A percentile compares a stretch with the other conserved stretches of the same genome.
phyloP scores from a whole-genome alignment of 2,888 invertebrate species.

The Tachina grossa region DNA sequence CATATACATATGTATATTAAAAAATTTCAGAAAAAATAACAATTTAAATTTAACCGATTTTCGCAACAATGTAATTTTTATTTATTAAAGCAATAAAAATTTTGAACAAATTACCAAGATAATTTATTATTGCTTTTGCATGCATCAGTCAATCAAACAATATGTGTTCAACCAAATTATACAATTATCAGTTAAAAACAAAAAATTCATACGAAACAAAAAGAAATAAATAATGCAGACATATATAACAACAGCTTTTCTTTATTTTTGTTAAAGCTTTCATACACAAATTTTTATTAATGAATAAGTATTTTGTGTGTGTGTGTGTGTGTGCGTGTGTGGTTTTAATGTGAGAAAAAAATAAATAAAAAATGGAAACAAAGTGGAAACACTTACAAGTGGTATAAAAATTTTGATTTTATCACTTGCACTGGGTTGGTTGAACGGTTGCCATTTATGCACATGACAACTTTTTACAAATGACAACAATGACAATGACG shows the following conservation, averaged over 20 bases:
- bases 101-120: not conserved
- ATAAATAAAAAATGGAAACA: not conserved
- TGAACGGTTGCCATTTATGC: slow-evolving; percentile 43
- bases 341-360: not conserved
- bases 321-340: not conserved
- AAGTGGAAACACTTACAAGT: slow-evolving; percentile 54
- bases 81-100: not conserved
- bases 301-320: too few species aligned
- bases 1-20: not conserved
- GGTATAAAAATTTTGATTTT: slow-evolving; percentile 55
- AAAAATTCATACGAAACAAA: slow-evolving; percentile 8
- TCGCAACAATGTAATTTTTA: not conserved
- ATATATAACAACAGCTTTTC: not conserved
- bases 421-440: slow-evolving; percentile 42
- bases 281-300: too few species aligned
- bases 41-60: not conserved
- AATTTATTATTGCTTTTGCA: slow-evolving; percentile 10
- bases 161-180: not conserved
- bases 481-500: slow-evolving; percentile 28
- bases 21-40: not conserved
- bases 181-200: slow-evolving; percentile 26
- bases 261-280: not conserved
- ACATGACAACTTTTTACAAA: slow-evolving; percentile 66
- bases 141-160: slow-evolving; percentile 15
- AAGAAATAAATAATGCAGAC: not conserved